phyloP scores from a whole-genome alignment of 2,797 vertebrate species.

The Fundulus diaphanus region DNA sequence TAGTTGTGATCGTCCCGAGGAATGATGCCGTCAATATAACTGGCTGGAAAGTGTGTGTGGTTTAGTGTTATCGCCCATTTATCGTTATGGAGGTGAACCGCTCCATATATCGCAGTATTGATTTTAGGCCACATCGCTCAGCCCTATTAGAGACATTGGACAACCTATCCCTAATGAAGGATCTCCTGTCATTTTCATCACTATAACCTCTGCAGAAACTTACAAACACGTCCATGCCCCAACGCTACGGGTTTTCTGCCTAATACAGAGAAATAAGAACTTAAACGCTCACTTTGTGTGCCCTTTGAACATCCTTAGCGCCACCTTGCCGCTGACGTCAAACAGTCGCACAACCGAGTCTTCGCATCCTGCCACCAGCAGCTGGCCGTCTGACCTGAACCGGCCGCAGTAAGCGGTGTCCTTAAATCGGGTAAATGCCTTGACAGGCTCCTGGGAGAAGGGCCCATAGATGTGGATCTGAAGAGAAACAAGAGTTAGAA shows the following conservation, averaged over 20 bases:
- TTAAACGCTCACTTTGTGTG: constrained; percentile 88
- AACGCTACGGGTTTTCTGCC: background rate
- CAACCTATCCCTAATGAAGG: background rate
- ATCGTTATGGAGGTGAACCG: no score
- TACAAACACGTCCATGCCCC: background rate
- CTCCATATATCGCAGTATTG: no score
- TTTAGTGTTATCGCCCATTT: no score
- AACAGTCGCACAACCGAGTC: constrained; percentile 88
- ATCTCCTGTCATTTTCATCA: background rate
- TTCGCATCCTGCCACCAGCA: constrained; percentile 92
- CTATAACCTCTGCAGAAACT: background rate
- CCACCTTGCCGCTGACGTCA: constrained; percentile 86
- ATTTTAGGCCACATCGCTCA: no score
- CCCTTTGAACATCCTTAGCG: constrained; percentile 89
- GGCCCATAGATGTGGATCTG: constrained; percentile 94
- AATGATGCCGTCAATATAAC: no score
- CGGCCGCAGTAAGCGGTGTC: constrained; percentile 91
- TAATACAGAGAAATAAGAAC: background rate
- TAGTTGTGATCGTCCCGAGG: no score
- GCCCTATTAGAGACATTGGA: no score
- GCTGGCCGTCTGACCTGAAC: constrained; percentile 89
- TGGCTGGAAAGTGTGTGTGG: no score
- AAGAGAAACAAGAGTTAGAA: constrained; percentile 19
- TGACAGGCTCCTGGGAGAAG: constrained; percentile 92
- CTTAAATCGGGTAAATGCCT: constrained; percentile 91